Conservation (phyloP, 2,888 invertebrate species). For the Diarsia mendica region DNA sequence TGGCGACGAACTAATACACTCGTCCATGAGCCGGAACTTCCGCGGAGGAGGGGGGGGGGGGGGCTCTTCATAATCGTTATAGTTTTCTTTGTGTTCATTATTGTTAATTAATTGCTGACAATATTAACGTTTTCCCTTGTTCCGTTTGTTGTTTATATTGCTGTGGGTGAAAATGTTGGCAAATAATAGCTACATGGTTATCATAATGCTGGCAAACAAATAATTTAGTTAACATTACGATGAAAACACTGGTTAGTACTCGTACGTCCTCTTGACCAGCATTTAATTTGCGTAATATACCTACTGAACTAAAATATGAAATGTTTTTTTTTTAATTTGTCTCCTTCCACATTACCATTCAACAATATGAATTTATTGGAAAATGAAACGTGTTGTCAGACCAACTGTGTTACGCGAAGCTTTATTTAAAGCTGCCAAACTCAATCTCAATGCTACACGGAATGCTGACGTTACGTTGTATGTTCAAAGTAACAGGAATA, state of each 20-base stretch:
- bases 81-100: slow-evolving; percentile 21
- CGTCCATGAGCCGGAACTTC: neutral
- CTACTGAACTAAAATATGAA: too few relatives aligned
- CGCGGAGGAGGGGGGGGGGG: too few relatives aligned
- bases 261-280: too few relatives aligned
- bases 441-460: neutral
- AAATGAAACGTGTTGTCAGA: too few relatives aligned
- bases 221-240: neutral
- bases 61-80: slow-evolving; percentile 14
- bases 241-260: neutral
- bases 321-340: too few relatives aligned
- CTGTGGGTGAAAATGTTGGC: neutral
- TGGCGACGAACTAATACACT: slow-evolving; percentile 18
- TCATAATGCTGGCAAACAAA: neutral
- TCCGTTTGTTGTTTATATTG: neutral
- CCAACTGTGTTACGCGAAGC: neutral
- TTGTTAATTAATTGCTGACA: slow-evolving; percentile 27
- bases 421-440: neutral
- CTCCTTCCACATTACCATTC: too few relatives aligned
- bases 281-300: too few relatives aligned
- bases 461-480: neutral
- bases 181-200: neutral
- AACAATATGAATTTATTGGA: too few relatives aligned
- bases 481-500: neutral
- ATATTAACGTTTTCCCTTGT: neutral